Base-by-base conservation (phyloP, 2,113 vertebrate genomes). In the Mastomys coucha region DNA sequence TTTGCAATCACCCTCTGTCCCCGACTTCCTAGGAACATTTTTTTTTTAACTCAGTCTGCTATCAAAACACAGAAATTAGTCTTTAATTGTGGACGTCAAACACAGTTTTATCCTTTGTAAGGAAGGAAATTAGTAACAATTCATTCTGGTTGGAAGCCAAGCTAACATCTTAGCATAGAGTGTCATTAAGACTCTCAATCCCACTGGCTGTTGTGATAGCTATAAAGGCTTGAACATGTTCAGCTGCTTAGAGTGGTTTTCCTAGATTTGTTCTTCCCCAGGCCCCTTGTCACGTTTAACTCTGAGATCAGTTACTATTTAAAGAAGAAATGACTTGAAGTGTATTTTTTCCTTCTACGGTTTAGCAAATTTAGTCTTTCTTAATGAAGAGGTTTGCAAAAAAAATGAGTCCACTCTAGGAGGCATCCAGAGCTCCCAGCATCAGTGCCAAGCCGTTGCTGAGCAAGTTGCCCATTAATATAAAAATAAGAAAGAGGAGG, bases 1-100 rank as follows among this genome's bases (percentile, higher is more conserved):
- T 51, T 96, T 88, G 56, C 17, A 91, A 87, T 60, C 63, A 51
- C 26, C 36, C 16, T 94, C 80, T 97, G 45, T 70, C 84, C 58
- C 93, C 76, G 14, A 45, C 58, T 91, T 96, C 7, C 77, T 72
- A 69, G 36, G 87, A 88, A 84, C 9, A 89, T 63, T 65, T 33
- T 96, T 89, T 95, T 96, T 96, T 97, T 63, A 93, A 96, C 63
- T 75, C 28, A 70, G 92, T 91, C 73, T 96, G 86, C 91, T 96
- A 91, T 93, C 95, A 96, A 96, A 98, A 97, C 95, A 97, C 33
- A 96, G 75, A 93, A 96, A 98, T 98, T 97, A 97, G 96, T 77
- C 91, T 96, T 96, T 84, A 90, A 92, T 96, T 96, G 95, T 96
- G 91, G 76, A 97, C 7, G 51, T 93, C 92, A 95, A 94, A 97